phyloP scores from a whole-genome alignment of 1,140 invertebrate genomes.

The Leptinotarsa defecta region DNA sequence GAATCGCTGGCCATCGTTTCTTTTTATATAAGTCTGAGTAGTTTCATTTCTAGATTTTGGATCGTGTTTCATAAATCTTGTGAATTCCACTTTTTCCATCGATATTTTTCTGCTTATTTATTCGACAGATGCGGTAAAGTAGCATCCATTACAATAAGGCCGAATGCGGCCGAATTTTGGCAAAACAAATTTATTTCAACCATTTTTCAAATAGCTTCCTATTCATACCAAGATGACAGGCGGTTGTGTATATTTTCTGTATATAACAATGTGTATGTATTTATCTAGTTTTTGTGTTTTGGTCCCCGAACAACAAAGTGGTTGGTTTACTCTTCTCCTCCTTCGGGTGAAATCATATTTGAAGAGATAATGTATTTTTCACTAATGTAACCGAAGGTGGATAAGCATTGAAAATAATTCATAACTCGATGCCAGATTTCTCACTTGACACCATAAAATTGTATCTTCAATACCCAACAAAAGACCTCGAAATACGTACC shows the following conservation, averaged over 20 bases:
- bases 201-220: conserved; percentile 18
- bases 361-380: background rate
- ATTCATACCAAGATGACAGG: conserved; percentile 2
- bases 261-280: background rate
- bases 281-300: background rate
- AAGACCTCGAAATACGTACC: too few species aligned
- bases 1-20: too few species aligned
- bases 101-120: conserved; percentile 11
- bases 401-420: too few species aligned
- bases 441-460: too few species aligned
- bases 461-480: too few species aligned
- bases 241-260: conserved; percentile 3
- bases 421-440: too few species aligned
- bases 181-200: conserved; percentile 10
- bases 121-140: conserved; percentile 17
- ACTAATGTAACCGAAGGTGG: background rate
- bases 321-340: background rate
- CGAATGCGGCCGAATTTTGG: conserved; percentile 13
- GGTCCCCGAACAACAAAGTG: background rate
- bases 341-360: background rate
- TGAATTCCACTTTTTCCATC: conserved; percentile 6
- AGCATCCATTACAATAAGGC: conserved; percentile 18
- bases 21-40: background rate
- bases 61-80: conserved; percentile 7
- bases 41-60: conserved; percentile 13